These are phyloP conservation scores for Chromoteleia sp. DNA, from an alignment of 2,888 invertebrate species.

Conservation along the genomic window DNA sequence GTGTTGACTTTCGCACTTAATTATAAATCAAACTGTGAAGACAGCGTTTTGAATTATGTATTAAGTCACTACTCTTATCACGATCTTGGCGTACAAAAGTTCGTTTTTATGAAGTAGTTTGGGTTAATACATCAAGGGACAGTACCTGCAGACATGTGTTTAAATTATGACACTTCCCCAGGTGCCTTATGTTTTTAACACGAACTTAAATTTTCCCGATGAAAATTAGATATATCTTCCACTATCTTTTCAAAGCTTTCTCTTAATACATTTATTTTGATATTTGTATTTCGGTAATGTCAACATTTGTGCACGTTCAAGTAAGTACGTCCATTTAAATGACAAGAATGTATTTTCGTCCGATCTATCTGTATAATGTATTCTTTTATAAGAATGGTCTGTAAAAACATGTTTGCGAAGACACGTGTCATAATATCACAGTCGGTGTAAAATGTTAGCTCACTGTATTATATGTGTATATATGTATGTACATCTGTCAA, in stretches of 20 bases:
- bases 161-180: slow-evolving; percentile 27
- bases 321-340: slow-evolving; percentile 43
- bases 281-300: slow-evolving; percentile 2
- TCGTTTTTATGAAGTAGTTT: slow-evolving; percentile 43
- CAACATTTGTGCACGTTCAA: neutral
- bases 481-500: slow-evolving; percentile 45
- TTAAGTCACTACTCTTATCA: slow-evolving; percentile 35
- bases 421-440: slow-evolving; percentile 24
- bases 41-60: slow-evolving; percentile 34
- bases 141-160: slow-evolving; percentile 30
- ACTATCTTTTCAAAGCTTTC: neutral
- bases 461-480: slow-evolving; percentile 14
- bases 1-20: slow-evolving; percentile 16
- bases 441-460: slow-evolving; percentile 20
- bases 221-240: neutral
- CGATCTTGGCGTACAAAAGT: slow-evolving; percentile 24
- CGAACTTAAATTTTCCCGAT: slow-evolving; percentile 13
- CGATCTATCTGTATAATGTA: slow-evolving; percentile 20
- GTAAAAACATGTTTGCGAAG: slow-evolving; percentile 33
- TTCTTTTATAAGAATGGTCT: slow-evolving; percentile 37
- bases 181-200: slow-evolving; percentile 23
- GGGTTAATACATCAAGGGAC: slow-evolving; percentile 41
- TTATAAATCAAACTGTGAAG: slow-evolving; percentile 35
- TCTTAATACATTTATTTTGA: neutral
- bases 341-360: slow-evolving; percentile 20